phyloP scores from a whole-genome alignment of 1,140 invertebrate genomes.

The Scaptomyza montana region DNA sequence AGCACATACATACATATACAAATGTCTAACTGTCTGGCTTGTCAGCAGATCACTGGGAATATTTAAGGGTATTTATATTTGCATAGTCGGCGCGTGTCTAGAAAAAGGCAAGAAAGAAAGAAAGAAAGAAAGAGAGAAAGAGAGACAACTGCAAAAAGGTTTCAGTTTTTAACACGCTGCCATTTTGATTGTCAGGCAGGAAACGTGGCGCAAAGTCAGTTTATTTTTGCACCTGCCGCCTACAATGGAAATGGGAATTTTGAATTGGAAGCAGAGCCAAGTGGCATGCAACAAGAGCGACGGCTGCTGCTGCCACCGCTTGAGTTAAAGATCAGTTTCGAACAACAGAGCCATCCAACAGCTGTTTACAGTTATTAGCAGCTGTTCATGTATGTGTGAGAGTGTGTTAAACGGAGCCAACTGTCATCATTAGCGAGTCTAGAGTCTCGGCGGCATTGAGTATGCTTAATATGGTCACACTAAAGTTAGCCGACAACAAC shows the following conservation, averaged over 20 bases:
- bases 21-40: conserved; percentile 26
- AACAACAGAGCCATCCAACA: conserved; percentile 41
- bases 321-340: conserved; percentile 34
- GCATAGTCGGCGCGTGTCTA: conserved; percentile 52
- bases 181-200: conserved; percentile 65
- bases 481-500: conserved; percentile 69
- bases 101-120: background rate
- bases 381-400: conserved; percentile 19
- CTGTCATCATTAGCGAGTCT: conserved; percentile 69
- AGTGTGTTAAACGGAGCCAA: conserved; percentile 45
- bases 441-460: conserved; percentile 66
- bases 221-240: conserved; percentile 69
- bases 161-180: conserved; percentile 26
- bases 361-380: conserved; percentile 71
- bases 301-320: conserved; percentile 15
- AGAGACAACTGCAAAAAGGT: conserved; percentile 38
- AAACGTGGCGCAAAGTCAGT: conserved; percentile 47
- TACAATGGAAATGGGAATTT: conserved; percentile 57
- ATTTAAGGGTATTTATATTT: conserved; percentile 46
- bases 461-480: conserved; percentile 77
- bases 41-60: conserved; percentile 54
- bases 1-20: background rate
- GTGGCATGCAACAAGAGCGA: conserved; percentile 38
- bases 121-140: conserved; percentile 23
- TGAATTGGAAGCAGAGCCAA: conserved; percentile 22